These are phyloP conservation scores for Poeciliopsis presidionis DNA, from an alignment of 2,797 vertebrate species.

Conservation along the genomic window DNA sequence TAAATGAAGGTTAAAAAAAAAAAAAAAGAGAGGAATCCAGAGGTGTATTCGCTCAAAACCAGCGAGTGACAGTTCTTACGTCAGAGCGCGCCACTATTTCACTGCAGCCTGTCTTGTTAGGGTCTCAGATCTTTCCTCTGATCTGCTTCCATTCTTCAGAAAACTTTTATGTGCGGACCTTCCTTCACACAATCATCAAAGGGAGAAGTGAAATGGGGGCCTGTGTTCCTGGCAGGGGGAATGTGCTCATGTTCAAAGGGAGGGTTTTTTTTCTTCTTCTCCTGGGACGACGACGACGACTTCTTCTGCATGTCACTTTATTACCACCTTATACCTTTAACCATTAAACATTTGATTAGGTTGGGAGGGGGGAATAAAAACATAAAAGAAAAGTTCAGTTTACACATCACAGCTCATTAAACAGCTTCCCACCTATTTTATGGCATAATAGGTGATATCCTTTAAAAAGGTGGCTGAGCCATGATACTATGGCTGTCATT, in stretches of 20 bases:
- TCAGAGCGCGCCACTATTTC: constrained; percentile 19
- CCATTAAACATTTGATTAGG: constrained; percentile 23
- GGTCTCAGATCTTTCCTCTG: constrained; percentile 56
- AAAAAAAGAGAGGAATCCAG: constrained; percentile 1
- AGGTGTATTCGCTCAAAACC: constrained; percentile 23
- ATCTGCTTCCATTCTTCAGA: constrained; percentile 46
- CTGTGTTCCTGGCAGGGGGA: constrained; percentile 5
- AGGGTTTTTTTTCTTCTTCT: constrained; percentile 3
- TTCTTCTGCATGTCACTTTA: constrained; percentile 30
- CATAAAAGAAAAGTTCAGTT: constrained; percentile 24
- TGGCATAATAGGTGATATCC: constrained; percentile 48
- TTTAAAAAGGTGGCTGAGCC: constrained; percentile 23
- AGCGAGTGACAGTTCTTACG: constrained; percentile 15
- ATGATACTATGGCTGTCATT: constrained; percentile 45
- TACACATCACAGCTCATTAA: constrained; percentile 56
- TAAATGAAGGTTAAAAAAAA: not conserved
- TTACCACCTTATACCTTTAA: constrained; percentile 29
- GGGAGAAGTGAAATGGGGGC: constrained; percentile 20
- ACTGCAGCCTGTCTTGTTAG: constrained; percentile 31
- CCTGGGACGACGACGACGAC: not conserved
- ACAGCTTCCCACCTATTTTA: constrained; percentile 59
- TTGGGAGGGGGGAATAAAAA: not conserved
- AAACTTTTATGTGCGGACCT: constrained; percentile 32
- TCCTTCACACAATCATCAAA: constrained; percentile 55
- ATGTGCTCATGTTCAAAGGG: constrained; percentile 1